Conservation (phyloP, 1,140 invertebrate species). For the Ips typographus region DNA sequence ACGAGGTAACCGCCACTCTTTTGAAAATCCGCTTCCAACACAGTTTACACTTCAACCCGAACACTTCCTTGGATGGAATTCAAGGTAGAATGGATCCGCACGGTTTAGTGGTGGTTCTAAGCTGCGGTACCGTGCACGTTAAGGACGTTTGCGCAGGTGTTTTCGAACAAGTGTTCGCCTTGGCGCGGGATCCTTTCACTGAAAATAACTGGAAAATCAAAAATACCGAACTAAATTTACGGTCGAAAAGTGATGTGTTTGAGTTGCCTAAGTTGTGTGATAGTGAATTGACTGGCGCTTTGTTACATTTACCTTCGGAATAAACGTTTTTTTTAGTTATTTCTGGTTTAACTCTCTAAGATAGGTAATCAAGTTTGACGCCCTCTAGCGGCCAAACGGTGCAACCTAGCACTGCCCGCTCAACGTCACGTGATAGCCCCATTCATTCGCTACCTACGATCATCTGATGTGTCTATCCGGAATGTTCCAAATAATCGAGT, state of each 20-base stretch:
- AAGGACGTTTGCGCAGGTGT: constrained; percentile 56
- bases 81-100: constrained; percentile 60
- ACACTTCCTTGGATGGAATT: constrained; percentile 57
- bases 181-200: constrained; percentile 60
- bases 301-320: constrained; percentile 26
- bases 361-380: too few relatives aligned
- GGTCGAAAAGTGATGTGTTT: constrained; percentile 45
- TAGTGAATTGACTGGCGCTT: constrained; percentile 37
- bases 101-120: constrained; percentile 61
- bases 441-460: too few relatives aligned
- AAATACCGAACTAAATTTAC: constrained; percentile 50
- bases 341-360: too few relatives aligned
- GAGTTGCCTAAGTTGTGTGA: constrained; percentile 40
- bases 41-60: constrained; percentile 62
- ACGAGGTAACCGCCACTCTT: constrained; percentile 50
- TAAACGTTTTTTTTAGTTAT: constrained; percentile 8
- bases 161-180: constrained; percentile 65
- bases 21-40: constrained; percentile 52
- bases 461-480: too few relatives aligned
- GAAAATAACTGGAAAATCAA: constrained; percentile 67
- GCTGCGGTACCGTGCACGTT: constrained; percentile 63
- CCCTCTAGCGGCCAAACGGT: too few relatives aligned
- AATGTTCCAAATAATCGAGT: too few relatives aligned
- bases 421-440: too few relatives aligned
- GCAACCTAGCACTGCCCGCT: too few relatives aligned